These are phyloP conservation scores for Crossaster papposus DNA, from an alignment of 53 echinoderm and acorn worm species.

Conservation along the genomic window DNA sequence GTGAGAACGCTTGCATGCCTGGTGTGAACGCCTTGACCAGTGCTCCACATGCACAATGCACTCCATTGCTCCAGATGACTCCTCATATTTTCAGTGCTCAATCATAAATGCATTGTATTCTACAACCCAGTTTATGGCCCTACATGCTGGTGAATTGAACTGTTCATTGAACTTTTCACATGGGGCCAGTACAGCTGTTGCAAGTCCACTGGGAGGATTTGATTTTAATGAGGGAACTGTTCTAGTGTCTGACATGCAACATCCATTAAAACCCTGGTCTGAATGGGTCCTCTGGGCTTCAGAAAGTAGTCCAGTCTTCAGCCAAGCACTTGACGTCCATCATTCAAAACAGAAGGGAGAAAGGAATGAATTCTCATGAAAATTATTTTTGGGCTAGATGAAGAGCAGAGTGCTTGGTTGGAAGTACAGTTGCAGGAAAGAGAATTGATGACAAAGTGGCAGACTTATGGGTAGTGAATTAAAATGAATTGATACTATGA, in stretches of 20 bases:
- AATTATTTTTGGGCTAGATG: conserved; percentile 14
- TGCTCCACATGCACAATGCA: too few relatives aligned
- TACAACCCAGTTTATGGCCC: conserved; percentile 6
- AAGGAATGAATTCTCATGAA: neutral
- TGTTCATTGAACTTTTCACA: conserved; percentile 41
- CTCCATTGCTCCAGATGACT: neutral
- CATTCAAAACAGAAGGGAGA: conserved; percentile 31
- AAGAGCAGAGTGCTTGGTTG: conserved; percentile 3
- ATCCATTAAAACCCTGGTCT: conserved; percentile 46
- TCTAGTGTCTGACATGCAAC: conserved; percentile 44
- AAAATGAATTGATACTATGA: neutral
- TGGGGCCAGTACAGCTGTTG: conserved; percentile 26
- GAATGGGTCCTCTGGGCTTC: conserved; percentile 50
- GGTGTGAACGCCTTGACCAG: too few relatives aligned
- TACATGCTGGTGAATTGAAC: conserved; percentile 21
- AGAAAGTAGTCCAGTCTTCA: conserved; percentile 22
- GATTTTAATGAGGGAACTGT: conserved; percentile 26
- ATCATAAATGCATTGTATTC: neutral
- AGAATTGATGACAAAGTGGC: conserved; percentile 4
- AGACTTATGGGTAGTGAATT: neutral
- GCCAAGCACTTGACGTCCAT: conserved; percentile 49
- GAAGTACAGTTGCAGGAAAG: neutral
- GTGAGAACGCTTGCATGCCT: too few relatives aligned
- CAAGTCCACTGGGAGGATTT: conserved; percentile 6
- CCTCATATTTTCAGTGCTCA: too few relatives aligned